These are phyloP conservation scores for Rhinatrema bivittatum DNA, from an alignment of 2,797 vertebrate genomes.

Conservation along the genomic window DNA sequence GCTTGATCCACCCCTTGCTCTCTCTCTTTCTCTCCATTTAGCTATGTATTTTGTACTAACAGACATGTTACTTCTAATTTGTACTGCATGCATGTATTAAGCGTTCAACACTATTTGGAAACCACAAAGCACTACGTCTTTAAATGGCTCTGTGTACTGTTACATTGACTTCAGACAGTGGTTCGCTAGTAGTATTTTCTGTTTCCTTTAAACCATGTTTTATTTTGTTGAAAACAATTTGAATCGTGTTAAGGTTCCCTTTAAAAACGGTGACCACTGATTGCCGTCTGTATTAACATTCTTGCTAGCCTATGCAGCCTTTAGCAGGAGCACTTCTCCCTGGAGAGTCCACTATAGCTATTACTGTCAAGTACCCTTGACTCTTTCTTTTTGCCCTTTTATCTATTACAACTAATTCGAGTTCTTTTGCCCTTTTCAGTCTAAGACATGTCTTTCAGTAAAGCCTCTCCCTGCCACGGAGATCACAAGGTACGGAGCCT, in stretches of 20 bases:
- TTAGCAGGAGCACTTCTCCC: slow-evolving; percentile 68
- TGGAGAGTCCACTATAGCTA: slow-evolving; percentile 84
- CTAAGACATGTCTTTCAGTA: slow-evolving; percentile 78
- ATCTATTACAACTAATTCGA: slow-evolving; percentile 98
- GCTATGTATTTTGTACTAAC: no score
- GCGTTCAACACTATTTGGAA: no score
- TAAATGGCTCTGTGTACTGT: no score
- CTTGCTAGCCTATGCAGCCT: slow-evolving; percentile 61
- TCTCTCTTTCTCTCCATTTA: no score
- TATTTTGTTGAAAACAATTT: slow-evolving; percentile 41
- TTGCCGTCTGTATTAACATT: slow-evolving; percentile 84
- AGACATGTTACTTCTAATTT: no score
- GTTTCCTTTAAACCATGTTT: not conserved
- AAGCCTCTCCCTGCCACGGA: slow-evolving; percentile 64
- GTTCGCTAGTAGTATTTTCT: no score
- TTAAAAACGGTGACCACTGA: no score
- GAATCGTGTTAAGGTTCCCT: slow-evolving; percentile 67
- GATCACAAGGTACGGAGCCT: slow-evolving; percentile 66
- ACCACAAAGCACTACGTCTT: no score
- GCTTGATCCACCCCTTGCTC: no score
- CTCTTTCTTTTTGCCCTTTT: slow-evolving; percentile 98
- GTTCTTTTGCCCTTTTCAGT: slow-evolving; percentile 99
- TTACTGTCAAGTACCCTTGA: slow-evolving; percentile 98
- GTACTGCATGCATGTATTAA: no score
- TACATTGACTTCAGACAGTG: no score